Evolutionary conservation across 2,888 invertebrate genomes (phyloP), one percentile per base, ranked within the genome.

Genomic region (Eupithecia subfuscata): DNA sequence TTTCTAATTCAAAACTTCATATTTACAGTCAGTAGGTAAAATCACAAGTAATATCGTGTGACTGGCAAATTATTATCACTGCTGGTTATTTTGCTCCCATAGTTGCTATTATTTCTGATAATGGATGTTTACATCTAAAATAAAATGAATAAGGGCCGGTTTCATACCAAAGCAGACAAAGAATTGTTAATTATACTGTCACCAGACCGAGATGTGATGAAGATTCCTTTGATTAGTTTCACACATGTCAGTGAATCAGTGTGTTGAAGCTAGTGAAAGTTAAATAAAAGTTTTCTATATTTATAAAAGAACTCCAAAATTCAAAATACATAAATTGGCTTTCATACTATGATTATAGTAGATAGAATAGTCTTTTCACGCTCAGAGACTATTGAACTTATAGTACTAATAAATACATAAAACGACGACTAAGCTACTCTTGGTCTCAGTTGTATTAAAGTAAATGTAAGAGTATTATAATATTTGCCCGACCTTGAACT

Each of bases 401-500:
- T 25, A 60, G 5, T 60, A 60, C 60, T 60, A 60, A 60, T 60
- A 25, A 60, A 60, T 60, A 60, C 22, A 60, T 60, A 25, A 18
- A n/a, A n/a, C 37, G 12, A n/a, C 12, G 65, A 67, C 43, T 45
- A 68, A 43, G 71, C 73, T 65, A 70, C 63, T 63, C 9, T 56
- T 73, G 63, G 69, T 77, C 64, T 73, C 69, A 69, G 77, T 76
- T 74, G 65, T 69, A 65, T 71, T 68, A 43, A 60, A 74, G 70
- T 78, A 69, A 78, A 70, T 70, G 88, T 89, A 68, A 45, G 67
- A 16, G 11, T 22, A 68, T 90, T 88, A n/a, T n/a, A 87, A 88
- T 90, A 89, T 90, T 89, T 89, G 89, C 90, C 85, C 81, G 84
- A 89, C 86, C 87, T 87, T 88, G 89, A 78, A 88, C 80, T 92